Evolutionary conservation across 2,888 invertebrate genomes (phyloP), one percentile per base, ranked within the genome.

Genomic region (Drosophila mulleri): DNA sequence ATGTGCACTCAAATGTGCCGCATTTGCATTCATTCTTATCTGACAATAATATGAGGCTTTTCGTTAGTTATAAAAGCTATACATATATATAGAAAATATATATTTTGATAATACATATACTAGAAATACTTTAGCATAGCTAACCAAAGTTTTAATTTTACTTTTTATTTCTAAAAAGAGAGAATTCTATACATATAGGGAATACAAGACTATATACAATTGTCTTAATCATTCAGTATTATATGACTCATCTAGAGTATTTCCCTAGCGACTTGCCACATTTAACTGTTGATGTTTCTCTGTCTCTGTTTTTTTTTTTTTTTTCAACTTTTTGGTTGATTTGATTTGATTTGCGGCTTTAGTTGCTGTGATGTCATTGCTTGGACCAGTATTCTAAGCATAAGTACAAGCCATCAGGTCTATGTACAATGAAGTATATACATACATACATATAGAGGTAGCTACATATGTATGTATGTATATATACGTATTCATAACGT

Each of bases 331-430:
- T 70, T 16, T 44, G 52, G 68, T 67, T 70, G 81, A 67, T 83
- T 83, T 82, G 56, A 59, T 80, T 72, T 78, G 74, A 67, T 73
- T 75, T 68, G 79, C 72, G 48, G 54, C 47, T 68, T 71, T 63
- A 64, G 74, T 60, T 60, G 69, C 65, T 80, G 73, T 87, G 84
- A 84, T 83, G 81, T 83, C 87, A 83, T 86, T 73, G 63, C 67
- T 53, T 59, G 65, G 45, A 37, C 39, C 66, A 67, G 54, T 59
- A 72, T 78, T 82, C 82, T 73, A 71, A 66, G 18, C 60, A 56
- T 65, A 65, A 70, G 67, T 65, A 41, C 62, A 77, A 65, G 77
- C 68, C 80, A 71, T 65, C 54, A 65, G 59, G 66, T 79, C 72
- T 72, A 56, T 60, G 60, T 54, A 41, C 47, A 18, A 18, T 11